A percentile compares a stretch with the other conserved stretches of the same genome.
Conservation (phyloP, 2,113 vertebrate genomes). For the Tinamus guttatus region DNA sequence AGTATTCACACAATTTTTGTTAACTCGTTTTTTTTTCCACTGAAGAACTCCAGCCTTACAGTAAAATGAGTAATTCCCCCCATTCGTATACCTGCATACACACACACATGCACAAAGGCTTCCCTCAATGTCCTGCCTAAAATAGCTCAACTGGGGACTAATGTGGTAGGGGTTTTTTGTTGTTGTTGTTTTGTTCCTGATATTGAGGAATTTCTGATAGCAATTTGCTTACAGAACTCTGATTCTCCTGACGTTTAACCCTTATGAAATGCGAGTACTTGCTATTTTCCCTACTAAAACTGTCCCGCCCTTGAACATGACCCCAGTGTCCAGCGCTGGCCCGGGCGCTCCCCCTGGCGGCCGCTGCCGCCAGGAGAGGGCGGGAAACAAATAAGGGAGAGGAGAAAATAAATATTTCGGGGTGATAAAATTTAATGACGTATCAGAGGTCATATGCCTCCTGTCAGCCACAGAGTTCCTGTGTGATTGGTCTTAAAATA, state of each 20-base stretch:
- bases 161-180: too few species aligned
- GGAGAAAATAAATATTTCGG: not conserved
- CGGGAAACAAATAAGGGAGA: not conserved
- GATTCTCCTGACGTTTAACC: not conserved
- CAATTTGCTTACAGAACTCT: not conserved
- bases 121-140: accelerated
- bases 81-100: accelerated
- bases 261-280: accelerated
- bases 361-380: not conserved
- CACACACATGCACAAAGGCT: too few species aligned
- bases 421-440: not conserved
- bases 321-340: too few species aligned
- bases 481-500: not conserved
- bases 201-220: not conserved
- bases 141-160: not conserved
- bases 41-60: not conserved
- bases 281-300: not conserved
- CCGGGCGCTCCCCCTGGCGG: not conserved
- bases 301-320: not conserved
- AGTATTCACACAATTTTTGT: not conserved
- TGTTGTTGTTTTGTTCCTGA: not conserved
- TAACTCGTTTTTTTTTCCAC: not conserved
- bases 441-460: not conserved
- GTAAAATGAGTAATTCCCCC: not conserved
- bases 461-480: not conserved